Evolutionary conservation across 37 sponge, comb jelly and placozoan genomes (phyloP).

Genomic region (Spongia lamella): DNA sequence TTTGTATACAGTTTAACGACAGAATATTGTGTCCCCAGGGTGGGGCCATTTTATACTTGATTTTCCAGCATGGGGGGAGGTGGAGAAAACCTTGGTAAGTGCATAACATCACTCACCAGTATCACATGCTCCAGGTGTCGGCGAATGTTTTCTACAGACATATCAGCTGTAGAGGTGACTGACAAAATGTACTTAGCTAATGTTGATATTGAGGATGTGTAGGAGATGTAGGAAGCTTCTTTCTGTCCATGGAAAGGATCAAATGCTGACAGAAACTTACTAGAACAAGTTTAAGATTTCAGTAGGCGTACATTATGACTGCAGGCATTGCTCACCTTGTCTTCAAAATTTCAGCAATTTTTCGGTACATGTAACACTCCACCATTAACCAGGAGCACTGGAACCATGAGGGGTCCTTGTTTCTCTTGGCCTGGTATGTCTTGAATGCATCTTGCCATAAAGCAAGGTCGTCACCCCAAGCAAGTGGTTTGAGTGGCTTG

Average conservation of each 20-base stretch:
- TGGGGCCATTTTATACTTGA: too few relatives aligned
- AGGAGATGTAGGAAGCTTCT: slow-evolving; percentile 43
- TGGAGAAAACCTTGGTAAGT: too few relatives aligned
- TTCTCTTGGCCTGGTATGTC: slow-evolving; percentile 25
- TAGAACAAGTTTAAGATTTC: too few relatives aligned
- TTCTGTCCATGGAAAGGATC: slow-evolving; percentile 87
- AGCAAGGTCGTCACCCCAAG: slow-evolving; percentile 56
- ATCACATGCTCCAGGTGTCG: slow-evolving; percentile 63
- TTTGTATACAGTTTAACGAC: too few relatives aligned
- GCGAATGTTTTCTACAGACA: background rate
- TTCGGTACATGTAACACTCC: slow-evolving; percentile 98
- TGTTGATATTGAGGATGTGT: background rate
- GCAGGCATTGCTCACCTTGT: slow-evolving; percentile 25
- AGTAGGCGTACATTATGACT: too few relatives aligned
- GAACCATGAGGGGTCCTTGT: slow-evolving; percentile 78
- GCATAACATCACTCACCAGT: slow-evolving; percentile 44
- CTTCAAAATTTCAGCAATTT: slow-evolving; percentile 54
- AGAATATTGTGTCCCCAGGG: too few relatives aligned
- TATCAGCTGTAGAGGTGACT: background rate
- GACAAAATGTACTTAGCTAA: background rate
- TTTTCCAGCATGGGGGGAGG: too few relatives aligned
- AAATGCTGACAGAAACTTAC: slow-evolving; percentile 17
- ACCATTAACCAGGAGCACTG: slow-evolving; percentile 90
- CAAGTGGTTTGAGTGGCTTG: slow-evolving; percentile 62
- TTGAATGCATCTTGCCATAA: slow-evolving; percentile 70